Conservation (phyloP, 2,113 vertebrate species). For the Ptychochromis oligacanthus region DNA sequence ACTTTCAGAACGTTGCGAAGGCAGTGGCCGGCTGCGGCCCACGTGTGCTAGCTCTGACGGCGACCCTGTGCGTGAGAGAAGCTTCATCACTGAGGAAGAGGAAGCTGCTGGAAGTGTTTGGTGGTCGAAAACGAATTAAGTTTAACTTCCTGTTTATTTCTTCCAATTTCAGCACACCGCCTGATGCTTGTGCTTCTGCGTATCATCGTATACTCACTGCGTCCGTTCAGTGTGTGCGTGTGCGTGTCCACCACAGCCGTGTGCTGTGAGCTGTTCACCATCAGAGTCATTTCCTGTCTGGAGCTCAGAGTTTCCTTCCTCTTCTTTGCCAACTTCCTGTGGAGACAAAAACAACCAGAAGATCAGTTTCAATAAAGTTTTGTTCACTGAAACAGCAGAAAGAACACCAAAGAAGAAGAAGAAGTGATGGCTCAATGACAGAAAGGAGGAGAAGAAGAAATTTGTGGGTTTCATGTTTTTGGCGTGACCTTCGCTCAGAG, state of each 20-base stretch:
- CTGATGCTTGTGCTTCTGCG: not conserved
- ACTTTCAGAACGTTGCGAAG: no score
- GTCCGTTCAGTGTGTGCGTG: constrained; percentile 64
- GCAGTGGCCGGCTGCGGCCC: no score
- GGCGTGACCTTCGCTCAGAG: no score
- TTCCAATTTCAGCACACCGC: no score
- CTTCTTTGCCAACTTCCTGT: constrained; percentile 74
- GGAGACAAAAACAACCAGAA: not conserved
- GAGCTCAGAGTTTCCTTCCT: constrained; percentile 74
- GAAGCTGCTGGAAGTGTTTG: not conserved
- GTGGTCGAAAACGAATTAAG: no score
- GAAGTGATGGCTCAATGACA: no score
- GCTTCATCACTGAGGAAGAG: not conserved
- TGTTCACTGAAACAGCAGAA: not conserved
- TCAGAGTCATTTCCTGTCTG: constrained; percentile 77
- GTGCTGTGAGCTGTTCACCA: constrained; percentile 72
- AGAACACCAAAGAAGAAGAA: no score
- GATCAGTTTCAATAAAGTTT: not conserved
- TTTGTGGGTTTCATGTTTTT: no score
- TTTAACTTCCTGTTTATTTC: not conserved
- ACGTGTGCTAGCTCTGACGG: not conserved
- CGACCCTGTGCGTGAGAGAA: not conserved
- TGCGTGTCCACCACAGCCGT: constrained; percentile 64
- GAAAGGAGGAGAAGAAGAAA: no score
- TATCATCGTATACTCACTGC: constrained; percentile 52